Base-by-base conservation (phyloP, 1,140 invertebrate species). In the Papilio aristodemus region DNA sequence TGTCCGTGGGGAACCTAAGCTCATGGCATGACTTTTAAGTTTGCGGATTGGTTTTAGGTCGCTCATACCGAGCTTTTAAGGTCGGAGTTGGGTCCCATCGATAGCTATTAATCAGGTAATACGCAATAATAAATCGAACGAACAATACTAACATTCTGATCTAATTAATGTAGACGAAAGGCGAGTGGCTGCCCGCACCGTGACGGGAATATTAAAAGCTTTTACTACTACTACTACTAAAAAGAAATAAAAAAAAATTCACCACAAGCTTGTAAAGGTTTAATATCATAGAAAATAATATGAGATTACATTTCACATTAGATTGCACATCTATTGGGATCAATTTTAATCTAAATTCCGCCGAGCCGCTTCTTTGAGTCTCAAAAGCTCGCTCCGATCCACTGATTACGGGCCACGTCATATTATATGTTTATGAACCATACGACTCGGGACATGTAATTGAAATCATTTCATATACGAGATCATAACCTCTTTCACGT, bases 291-390 rank as follows among this genome's bases (percentile, higher is more conserved):
- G 73, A 81, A 84, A 83, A 84, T 81, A 83, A 82, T 84, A 78
- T 78, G n/a, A 67, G 67, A 71, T 69, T 75, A 78, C 79, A 83
- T 83, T 84, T 83, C 78, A 79, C 80, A 82, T 81, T 74, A 78
- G 77, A 77, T 78, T 84, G 83, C 78, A 81, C 82, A 77, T 81
- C 70, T 77, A 72, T 77, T 73, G 74, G 76, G 76, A 86, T 87
- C 76, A 86, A 86, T 90, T 90, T 90, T 88, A 90, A 90, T 90
- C 87, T 83, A 88, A 90, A 90, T 90, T 90, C 87, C 87, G 38
- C 67, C 60, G 67, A 66, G 71, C 68, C 76, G 75, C 76, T 76
- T 74, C 79, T 81, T 86, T 89, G 86, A 83, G 83, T 68, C 68
- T 59, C 68, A 69, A 81, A 78, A 78, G 79, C 81, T 80, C 74